phyloP scores from a whole-genome alignment of 2,888 invertebrate species.

The Dysmachus trigonus region DNA sequence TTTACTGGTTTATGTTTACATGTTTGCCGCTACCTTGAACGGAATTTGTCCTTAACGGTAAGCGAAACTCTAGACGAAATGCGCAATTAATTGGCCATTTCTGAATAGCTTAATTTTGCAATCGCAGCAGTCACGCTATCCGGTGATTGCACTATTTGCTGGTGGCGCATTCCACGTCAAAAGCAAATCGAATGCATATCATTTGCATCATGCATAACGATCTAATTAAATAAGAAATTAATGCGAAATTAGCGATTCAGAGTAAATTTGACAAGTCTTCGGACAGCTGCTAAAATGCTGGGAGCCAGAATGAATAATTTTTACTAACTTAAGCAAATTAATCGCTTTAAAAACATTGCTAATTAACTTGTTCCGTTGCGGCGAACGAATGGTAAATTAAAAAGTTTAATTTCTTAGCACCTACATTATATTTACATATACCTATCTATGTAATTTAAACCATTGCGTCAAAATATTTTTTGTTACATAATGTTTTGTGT shows the following conservation, averaged over 20 bases:
- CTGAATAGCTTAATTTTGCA: background rate
- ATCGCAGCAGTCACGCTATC: background rate
- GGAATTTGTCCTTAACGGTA: slow-evolving; percentile 13
- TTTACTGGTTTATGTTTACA: background rate
- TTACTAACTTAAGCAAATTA: background rate
- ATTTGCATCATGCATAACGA: background rate
- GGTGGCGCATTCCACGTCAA: background rate
- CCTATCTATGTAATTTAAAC: no score
- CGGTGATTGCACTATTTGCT: background rate
- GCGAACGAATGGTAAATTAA: background rate
- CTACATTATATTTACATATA: no score
- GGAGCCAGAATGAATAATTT: background rate
- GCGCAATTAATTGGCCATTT: background rate
- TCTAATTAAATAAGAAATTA: background rate
- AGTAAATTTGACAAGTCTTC: background rate
- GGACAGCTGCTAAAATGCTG: background rate
- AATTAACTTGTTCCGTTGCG: background rate
- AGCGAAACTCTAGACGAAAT: background rate
- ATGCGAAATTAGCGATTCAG: background rate
- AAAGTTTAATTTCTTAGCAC: background rate
- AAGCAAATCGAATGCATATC: background rate
- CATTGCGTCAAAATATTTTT: background rate
- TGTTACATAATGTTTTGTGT: background rate
- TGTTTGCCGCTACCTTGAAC: background rate
- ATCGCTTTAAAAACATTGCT: background rate